Evolutionary conservation across 2,888 invertebrate genomes (phyloP), one percentile per base, ranked within the genome.

Genomic region (Cylloceria caligata): DNA sequence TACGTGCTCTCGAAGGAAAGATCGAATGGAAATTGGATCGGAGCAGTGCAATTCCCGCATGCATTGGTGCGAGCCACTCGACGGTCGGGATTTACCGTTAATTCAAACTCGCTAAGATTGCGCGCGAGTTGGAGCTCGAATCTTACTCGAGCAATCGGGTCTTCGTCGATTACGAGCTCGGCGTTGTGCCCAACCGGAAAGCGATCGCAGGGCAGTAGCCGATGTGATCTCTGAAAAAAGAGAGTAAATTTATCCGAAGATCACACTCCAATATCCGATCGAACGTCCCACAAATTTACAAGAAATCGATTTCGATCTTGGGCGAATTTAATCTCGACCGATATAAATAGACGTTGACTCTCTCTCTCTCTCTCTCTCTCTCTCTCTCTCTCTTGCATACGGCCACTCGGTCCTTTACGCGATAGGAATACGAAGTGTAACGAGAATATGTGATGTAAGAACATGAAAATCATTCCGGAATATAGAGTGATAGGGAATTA

Each of bases 61-160:
- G 30, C 57, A 16, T 57, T 16, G 9, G 24, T 13, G 52, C 47
- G 34, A 34, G 52, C 39, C 69, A 69, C 67, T 76, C 67, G 64
- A 57, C 34, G 64, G 65, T 69, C 45, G 27, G 64, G 79, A 81
- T 81, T 81, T 79, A 74, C 68, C 81, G 81, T 81, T 81, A 81
- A 81, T 81, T 74, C 81, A 34, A 74, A 52, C 57, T 57, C 68
- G 52, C 79, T 52, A 69, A 79, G 74, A 69, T 80, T 62, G 73
- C 45, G 57, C 52, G 49, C 11, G 45, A 34, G 60, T 45, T 52
- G 69, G 27, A 7, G 27, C 39, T 69, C 65, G 55, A 74, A 75
- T 71, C 55, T 60, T 80, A 75, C 69, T 57, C 71, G 80, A 71
- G 80, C 65, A 47, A 75, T 75, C 64, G 62, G 80, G 75, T 60